These are phyloP conservation scores for Desmophyllum pertusum DNA, from an alignment of 92 coral and sea anemone genomes.

Conservation along the genomic window DNA sequence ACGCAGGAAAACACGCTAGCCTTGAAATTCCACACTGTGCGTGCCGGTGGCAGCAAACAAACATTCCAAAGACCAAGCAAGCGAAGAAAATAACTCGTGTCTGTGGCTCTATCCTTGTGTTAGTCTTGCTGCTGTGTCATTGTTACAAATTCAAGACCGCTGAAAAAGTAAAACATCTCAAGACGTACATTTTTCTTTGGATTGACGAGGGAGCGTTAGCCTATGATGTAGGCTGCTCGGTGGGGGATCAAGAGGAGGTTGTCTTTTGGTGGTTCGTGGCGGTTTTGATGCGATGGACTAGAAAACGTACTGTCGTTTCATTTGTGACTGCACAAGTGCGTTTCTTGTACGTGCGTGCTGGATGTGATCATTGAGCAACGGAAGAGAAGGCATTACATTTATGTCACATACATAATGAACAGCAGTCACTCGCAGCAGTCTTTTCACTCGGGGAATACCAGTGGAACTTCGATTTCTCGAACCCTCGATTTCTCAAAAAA, in stretches of 20 bases:
- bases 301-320: neutral
- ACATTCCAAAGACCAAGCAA: constrained; percentile 81
- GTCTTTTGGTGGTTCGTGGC: neutral
- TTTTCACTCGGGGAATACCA: no score
- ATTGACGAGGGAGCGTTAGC: no score
- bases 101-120: neutral
- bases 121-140: neutral
- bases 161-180: no score
- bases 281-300: neutral
- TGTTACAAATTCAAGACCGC: neutral
- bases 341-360: neutral
- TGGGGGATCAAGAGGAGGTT: no score
- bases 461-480: no score
- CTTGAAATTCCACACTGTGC: constrained; percentile 82
- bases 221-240: no score
- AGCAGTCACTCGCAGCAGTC: no score
- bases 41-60: constrained; percentile 89
- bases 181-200: no score
- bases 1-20: constrained; percentile 84
- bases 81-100: constrained; percentile 67
- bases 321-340: neutral
- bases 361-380: neutral
- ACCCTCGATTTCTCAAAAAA: no score
- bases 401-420: no score
- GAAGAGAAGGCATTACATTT: neutral